Percentiles rank a stretch among this genome's conserved stretches.
Conservation (phyloP, 1,140 invertebrate genomes). For the Drosophila pandora region DNA sequence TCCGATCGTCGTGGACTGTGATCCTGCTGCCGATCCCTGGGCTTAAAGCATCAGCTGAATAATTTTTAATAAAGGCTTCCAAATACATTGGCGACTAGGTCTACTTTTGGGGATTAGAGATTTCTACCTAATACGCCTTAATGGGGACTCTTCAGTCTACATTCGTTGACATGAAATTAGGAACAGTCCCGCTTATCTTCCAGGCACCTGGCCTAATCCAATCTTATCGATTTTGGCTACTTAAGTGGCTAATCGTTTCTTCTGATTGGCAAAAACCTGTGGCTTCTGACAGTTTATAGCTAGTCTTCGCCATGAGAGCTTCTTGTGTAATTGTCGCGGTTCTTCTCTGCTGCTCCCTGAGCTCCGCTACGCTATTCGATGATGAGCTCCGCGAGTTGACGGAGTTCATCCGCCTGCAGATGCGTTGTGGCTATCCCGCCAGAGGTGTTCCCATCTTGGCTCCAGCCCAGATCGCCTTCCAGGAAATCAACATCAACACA, state of each 20-base stretch:
- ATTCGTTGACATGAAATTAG: neutral
- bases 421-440: slow-evolving; percentile 72
- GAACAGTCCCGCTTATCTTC: slow-evolving; percentile 14
- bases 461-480: slow-evolving; percentile 52
- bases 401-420: slow-evolving; percentile 73
- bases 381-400: slow-evolving; percentile 73
- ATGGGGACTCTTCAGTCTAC: neutral
- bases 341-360: slow-evolving; percentile 46
- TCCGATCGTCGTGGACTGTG: slow-evolving; percentile 71
- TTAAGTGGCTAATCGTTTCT: slow-evolving; percentile 40
- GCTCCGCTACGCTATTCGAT: slow-evolving; percentile 60
- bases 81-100: slow-evolving; percentile 13
- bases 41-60: slow-evolving; percentile 48
- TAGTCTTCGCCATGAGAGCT: slow-evolving; percentile 43
- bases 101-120: slow-evolving; percentile 34
- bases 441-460: slow-evolving; percentile 67
- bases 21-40: slow-evolving; percentile 74
- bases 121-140: neutral
- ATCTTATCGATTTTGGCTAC: slow-evolving; percentile 28
- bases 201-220: slow-evolving; percentile 41
- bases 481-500: slow-evolving; percentile 20
- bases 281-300: slow-evolving; percentile 25
- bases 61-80: slow-evolving; percentile 24
- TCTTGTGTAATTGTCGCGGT: slow-evolving; percentile 32
- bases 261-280: slow-evolving; percentile 11